Evolutionary conservation across 2,797 vertebrate species (phyloP), one percentile per base, ranked within the genome.

Genomic region (Coluber constrictor): DNA sequence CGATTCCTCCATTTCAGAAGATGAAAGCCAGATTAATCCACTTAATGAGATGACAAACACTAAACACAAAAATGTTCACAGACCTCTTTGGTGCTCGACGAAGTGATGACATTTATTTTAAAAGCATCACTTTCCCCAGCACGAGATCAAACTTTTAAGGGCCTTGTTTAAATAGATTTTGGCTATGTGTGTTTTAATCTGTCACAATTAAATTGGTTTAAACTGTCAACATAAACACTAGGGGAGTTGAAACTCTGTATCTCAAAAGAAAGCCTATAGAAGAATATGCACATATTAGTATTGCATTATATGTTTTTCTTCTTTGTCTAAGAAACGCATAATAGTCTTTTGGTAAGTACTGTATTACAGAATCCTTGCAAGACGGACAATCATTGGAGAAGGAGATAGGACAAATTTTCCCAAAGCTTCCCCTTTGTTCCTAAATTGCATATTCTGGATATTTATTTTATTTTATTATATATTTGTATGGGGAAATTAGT

Each of bases 21-120:
- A 32, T 92, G 32, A 94, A 94, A 93, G 93, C 43, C 93, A 93
- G 0, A 87, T 89, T 93, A 61, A 79, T 90, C 88, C 91, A 92
- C 5, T 89, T 15, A 27, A 59, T 55, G 59, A 2, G 0, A 29
- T 47, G 43, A 27, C 37, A 61, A 91, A 88, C 7, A 47, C 91
- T 3, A 3, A 88, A 27, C 4, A 88, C 27, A 91, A 79, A 92
- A 32, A 23, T 12, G n/a, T 86, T 5, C 25, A 87, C 0, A 91
- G 32, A 87, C 88, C 29, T 7, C 0, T 27, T 1, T 70, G 57
- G 25, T 91, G 55, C 61, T 93, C 47, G 88, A 16, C 27, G 23
- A 89, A 88, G 37, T 91, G 25, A 18, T 90, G 90, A 57, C 20
- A 16, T 11, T 86, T 57, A 93, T 92, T 87, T 88, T 56, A 32